Evolutionary conservation across 64 coral and sea anemone genomes (phyloP).

Genomic region (Catalaphyllia jardinei): DNA sequence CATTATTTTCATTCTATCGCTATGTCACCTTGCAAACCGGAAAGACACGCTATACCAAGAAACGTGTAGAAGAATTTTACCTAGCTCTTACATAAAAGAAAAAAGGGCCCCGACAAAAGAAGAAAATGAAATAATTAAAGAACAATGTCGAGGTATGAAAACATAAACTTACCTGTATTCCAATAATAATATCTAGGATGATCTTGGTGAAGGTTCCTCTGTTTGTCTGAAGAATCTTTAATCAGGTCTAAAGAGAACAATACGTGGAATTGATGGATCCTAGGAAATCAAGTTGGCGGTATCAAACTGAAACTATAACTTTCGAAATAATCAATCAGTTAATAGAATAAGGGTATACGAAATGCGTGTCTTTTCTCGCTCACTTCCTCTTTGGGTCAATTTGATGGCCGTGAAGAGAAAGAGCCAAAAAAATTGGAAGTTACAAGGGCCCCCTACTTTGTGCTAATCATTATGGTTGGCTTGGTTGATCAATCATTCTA

Average conservation of each 20-base stretch:
- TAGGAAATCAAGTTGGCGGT: background rate
- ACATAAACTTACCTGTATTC: background rate
- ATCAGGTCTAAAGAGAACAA: too few species aligned
- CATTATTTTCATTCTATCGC: background rate
- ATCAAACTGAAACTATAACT: background rate
- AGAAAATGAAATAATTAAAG: background rate
- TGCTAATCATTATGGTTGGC: background rate
- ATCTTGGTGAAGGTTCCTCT: background rate
- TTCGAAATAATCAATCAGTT: constrained; percentile 5
- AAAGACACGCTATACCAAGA: constrained; percentile 1
- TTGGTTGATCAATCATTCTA: background rate
- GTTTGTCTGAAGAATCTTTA: background rate
- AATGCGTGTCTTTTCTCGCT: background rate
- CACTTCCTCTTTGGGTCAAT: too few species aligned
- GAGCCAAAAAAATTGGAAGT: too few species aligned
- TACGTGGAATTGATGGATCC: background rate
- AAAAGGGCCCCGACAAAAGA: too few species aligned
- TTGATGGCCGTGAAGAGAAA: too few species aligned
- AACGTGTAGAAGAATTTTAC: too few species aligned
- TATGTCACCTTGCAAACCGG: background rate
- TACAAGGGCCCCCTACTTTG: background rate
- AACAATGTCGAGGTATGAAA: background rate
- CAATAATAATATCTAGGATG: background rate
- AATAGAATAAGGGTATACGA: background rate
- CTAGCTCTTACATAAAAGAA: too few species aligned